phyloP scores from a whole-genome alignment of 2,113 vertebrate species.

The Indicator maculatus region DNA sequence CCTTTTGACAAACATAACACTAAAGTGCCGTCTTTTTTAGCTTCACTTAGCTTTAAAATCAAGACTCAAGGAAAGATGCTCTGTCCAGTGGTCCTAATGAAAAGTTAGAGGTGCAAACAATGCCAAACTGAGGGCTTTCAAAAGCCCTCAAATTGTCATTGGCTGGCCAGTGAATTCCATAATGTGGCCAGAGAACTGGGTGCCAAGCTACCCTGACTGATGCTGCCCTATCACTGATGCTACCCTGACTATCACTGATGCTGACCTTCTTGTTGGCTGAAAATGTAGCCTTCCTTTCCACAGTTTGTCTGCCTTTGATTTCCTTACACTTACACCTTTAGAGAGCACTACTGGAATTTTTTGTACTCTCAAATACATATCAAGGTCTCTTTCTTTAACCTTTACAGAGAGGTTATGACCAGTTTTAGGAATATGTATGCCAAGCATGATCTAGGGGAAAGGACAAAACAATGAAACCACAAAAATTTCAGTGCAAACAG shows the following conservation, averaged over 20 bases:
- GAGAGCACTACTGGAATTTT: not conserved
- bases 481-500: not conserved
- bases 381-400: not conserved
- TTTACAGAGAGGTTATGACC: not conserved
- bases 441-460: not conserved
- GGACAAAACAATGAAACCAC: not conserved
- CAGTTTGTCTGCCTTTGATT: not conserved
- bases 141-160: not conserved
- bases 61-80: too few species aligned
- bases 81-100: too few species aligned
- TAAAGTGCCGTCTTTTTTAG: too few species aligned
- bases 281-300: not conserved
- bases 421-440: not conserved
- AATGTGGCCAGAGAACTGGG: not conserved
- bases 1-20: too few species aligned
- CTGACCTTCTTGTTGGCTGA: not conserved
- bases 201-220: not conserved
- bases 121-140: not conserved
- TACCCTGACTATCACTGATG: not conserved
- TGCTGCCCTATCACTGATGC: too few species aligned
- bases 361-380: not conserved
- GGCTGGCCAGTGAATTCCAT: not conserved
- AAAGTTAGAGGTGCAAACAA: too few species aligned
- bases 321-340: not conserved
- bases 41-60: too few species aligned